Evolutionary conservation across 2,888 invertebrate species (phyloP), one percentile per base, ranked within the genome.

Genomic region (Polietes domitor): DNA sequence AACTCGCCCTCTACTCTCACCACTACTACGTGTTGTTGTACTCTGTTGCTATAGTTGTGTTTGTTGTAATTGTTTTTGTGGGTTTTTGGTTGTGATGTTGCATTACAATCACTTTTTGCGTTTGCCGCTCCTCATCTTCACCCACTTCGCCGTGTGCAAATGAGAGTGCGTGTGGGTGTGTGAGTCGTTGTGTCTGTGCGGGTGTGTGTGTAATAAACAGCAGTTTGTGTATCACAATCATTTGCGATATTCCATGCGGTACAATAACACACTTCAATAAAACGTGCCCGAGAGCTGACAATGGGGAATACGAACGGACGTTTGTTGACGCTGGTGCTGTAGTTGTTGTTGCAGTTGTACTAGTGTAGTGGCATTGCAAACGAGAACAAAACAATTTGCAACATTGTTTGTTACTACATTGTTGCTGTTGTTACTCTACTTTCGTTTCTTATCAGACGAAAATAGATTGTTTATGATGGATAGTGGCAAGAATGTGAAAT

Each of bases 181-280:
- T 26, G 61, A 4, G 55, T 10, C 24, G 2, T 47, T 47, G 53
- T 37, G 32, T 37, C 10, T 37, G 41, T 73, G 0, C 43, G 43
- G 7, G 26, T 26, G 50, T 28, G 50, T 50, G 70, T 50, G 28
- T 70, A 28, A 28, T 50, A 26, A 28, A 47, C 28, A 47, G 15
- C 28, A 26, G 53, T 21, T 21, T 28, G 58, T 53, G 53, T 76
- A 76, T 81, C 72, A 72, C 72, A 72, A 68, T 78, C 78, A 76
- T 68, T 68, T 68, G 19, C 43, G 41, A 41, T 77, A 84, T 81
- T 81, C 84, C 84, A 81, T 84, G 78, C 78, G 81, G 81, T 81
- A 71, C 78, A 81, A 78, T 84, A 84, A 78, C 72, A 84, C 75
- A 84, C 81, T 78, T 84, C 80, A 84, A 84, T 84, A 79, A 81